Conservation (phyloP, 2,113 vertebrate species). For the Megalops atlanticus region DNA sequence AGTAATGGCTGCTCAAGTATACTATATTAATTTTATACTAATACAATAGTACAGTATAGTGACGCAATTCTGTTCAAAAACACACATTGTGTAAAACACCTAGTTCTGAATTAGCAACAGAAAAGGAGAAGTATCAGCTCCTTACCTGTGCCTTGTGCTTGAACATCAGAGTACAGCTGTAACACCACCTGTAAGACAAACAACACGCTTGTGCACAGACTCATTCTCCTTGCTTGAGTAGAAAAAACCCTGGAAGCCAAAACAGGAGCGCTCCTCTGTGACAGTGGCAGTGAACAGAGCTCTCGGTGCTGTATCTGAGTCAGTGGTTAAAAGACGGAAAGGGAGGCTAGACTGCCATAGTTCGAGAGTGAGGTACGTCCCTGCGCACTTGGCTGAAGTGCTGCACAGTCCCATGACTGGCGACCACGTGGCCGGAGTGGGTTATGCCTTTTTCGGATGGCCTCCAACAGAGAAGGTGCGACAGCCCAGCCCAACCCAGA, state of each 20-base stretch:
- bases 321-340: not conserved
- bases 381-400: slow-evolving; percentile 4
- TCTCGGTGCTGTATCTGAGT: not conserved
- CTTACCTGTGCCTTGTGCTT: slow-evolving; percentile 81
- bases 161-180: slow-evolving; percentile 64
- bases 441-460: slow-evolving; percentile 42
- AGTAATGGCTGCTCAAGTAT: too few species aligned
- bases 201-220: slow-evolving; percentile 50
- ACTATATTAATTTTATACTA: too few species aligned
- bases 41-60: too few species aligned
- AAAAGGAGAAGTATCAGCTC: slow-evolving; percentile 28
- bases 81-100: too few species aligned
- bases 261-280: not conserved
- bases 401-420: not conserved
- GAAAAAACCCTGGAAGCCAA: slow-evolving; percentile 2
- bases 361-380: not conserved
- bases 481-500: not conserved
- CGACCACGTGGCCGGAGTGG: not conserved
- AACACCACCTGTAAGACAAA: slow-evolving; percentile 73
- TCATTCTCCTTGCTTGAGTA: slow-evolving; percentile 53
- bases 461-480: slow-evolving; percentile 31
- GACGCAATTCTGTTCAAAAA: too few species aligned
- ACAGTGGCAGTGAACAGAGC: not conserved
- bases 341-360: slow-evolving; percentile 12
- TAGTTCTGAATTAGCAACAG: not conserved